Conservation (phyloP, 2,797 vertebrate genomes). For the Tarsius wallacei region DNA sequence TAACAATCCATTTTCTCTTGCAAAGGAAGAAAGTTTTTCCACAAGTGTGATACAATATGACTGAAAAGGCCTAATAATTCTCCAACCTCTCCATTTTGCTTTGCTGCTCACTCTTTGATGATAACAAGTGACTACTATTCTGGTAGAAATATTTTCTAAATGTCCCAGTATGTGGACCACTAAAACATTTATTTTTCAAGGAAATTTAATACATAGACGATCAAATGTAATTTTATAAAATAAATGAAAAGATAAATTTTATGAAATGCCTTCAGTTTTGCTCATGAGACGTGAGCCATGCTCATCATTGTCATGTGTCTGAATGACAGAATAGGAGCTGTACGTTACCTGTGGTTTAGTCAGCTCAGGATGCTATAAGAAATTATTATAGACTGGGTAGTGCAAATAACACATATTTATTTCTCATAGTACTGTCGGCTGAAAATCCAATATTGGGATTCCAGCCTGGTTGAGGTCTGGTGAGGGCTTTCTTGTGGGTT, state of each 20-base stretch:
- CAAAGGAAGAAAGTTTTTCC: constrained; percentile 66
- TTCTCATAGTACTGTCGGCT: background rate
- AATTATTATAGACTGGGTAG: background rate
- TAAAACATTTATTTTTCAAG: constrained; percentile 10
- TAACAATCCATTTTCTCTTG: constrained; percentile 59
- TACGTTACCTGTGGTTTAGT: background rate
- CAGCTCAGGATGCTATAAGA: background rate
- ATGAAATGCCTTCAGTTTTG: background rate
- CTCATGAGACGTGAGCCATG: background rate
- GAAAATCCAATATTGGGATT: background rate
- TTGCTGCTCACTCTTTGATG: constrained; percentile 53
- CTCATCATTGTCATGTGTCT: background rate
- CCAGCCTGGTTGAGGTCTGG: background rate
- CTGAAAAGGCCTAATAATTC: background rate
- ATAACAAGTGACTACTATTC: constrained; percentile 51
- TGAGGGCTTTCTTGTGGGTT: accelerated
- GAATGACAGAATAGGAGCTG: background rate
- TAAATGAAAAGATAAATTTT: background rate
- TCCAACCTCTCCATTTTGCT: constrained; percentile 57
- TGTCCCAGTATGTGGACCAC: background rate
- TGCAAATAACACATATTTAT: background rate
- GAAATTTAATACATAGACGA: background rate
- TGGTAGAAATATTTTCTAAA: constrained; percentile 65
- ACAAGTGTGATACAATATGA: constrained; percentile 40
- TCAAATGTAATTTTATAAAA: constrained; percentile 20